phyloP scores from a whole-genome alignment of 2,797 vertebrate species.

The Sebastes alutus region DNA sequence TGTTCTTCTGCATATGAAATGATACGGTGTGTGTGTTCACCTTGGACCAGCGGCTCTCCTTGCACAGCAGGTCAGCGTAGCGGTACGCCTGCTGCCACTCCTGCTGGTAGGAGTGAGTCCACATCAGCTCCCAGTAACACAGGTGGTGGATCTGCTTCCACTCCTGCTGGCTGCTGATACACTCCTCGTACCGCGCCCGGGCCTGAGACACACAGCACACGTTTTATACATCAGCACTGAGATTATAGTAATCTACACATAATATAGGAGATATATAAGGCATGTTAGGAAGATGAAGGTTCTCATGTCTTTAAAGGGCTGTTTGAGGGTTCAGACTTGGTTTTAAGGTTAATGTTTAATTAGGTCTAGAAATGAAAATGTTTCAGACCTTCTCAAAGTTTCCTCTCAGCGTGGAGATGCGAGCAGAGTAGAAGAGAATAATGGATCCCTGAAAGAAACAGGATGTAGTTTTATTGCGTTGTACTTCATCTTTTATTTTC shows the following conservation, averaged over 20 bases:
- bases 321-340: neutral
- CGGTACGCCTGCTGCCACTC: conserved; percentile 91
- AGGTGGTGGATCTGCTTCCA: conserved; percentile 98
- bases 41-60: conserved; percentile 98
- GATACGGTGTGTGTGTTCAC: conserved; percentile 61
- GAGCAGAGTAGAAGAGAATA: conserved; percentile 94
- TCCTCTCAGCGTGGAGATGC: conserved; percentile 90
- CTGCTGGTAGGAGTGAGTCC: conserved; percentile 91
- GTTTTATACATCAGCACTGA: neutral
- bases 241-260: neutral
- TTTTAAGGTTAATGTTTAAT: neutral
- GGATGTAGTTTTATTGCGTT: neutral
- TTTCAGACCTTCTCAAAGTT: conserved; percentile 88
- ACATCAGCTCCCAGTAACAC: conserved; percentile 99
- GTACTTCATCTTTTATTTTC: neutral
- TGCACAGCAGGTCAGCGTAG: conserved; percentile 92
- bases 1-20: too few relatives aligned
- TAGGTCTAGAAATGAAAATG: neutral
- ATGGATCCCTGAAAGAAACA: conserved; percentile 87
- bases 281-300: neutral
- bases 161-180: conserved; percentile 91
- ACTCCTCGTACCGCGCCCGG: conserved; percentile 86
- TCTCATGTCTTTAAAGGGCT: neutral
- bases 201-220: conserved; percentile 76
- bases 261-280: neutral